A percentile compares a stretch with the other conserved stretches of the same genome.
Conservation (phyloP, 2,113 vertebrate genomes). For the Bubo scandiacus region DNA sequence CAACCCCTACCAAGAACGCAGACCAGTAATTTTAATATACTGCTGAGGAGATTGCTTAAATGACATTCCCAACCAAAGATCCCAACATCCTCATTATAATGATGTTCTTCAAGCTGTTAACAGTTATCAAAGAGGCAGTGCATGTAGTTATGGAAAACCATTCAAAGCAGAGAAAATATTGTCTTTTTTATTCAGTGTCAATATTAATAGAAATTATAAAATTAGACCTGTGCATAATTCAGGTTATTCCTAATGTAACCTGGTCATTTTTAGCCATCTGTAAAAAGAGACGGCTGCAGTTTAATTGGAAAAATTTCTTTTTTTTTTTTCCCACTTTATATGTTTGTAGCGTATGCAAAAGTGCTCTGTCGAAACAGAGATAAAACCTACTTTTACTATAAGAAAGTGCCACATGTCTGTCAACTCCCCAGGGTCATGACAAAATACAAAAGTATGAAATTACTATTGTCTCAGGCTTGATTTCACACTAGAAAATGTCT, state of each 20-base stretch:
- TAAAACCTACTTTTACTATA: not conserved
- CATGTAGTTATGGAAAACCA: not conserved
- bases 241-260: conserved; percentile 13
- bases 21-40: not conserved
- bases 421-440: not conserved
- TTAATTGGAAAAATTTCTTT: not conserved
- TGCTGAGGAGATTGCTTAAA: not conserved
- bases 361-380: not conserved
- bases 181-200: conserved; percentile 12
- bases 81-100: not conserved
- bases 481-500: not conserved
- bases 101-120: not conserved
- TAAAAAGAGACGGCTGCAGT: not conserved
- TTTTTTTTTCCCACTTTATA: not conserved
- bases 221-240: conserved; percentile 50
- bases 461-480: not conserved
- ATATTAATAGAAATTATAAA: conserved; percentile 43
- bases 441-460: not conserved
- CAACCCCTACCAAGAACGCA: not conserved
- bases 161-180: not conserved
- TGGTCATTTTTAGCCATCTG: not conserved
- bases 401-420: not conserved
- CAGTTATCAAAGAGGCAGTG: not conserved
- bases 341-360: not conserved
- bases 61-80: not conserved